Conservation (phyloP, 2,113 vertebrate species). For the Macquaria australasica region DNA sequence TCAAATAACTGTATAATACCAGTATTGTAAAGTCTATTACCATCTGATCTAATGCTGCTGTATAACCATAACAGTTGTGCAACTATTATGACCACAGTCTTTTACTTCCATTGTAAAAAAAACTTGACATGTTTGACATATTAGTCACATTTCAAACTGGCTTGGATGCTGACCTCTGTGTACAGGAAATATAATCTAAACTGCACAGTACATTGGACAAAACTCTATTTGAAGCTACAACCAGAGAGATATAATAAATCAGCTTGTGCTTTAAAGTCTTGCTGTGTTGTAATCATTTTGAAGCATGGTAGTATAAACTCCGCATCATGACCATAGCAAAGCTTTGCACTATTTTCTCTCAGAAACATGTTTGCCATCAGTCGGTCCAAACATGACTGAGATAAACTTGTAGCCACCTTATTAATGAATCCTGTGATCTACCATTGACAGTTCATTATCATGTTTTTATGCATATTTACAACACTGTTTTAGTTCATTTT, state of each 20-base stretch:
- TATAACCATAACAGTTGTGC: not conserved
- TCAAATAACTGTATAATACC: not conserved
- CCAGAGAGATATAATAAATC: not conserved
- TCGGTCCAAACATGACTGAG: not conserved
- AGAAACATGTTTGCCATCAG: not conserved
- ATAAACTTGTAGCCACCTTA: not conserved
- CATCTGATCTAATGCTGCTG: not conserved
- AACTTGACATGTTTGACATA: not conserved
- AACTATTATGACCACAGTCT: not conserved
- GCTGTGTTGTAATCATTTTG: not conserved
- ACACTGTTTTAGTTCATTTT: not conserved
- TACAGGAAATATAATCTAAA: not conserved
- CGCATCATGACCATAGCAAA: not conserved
- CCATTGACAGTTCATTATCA: no score
- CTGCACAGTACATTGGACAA: not conserved
- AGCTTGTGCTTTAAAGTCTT: not conserved
- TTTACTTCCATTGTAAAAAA: not conserved
- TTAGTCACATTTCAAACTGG: not conserved
- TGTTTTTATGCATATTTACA: not conserved
- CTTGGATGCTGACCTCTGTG: not conserved
- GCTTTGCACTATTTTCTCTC: not conserved
- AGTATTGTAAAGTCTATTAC: not conserved
- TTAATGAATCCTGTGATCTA: not conserved
- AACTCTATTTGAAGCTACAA: not conserved
- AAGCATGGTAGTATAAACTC: not conserved